Conservation (phyloP, 2,888 invertebrate species). For the Nephrotoma flavescens region DNA sequence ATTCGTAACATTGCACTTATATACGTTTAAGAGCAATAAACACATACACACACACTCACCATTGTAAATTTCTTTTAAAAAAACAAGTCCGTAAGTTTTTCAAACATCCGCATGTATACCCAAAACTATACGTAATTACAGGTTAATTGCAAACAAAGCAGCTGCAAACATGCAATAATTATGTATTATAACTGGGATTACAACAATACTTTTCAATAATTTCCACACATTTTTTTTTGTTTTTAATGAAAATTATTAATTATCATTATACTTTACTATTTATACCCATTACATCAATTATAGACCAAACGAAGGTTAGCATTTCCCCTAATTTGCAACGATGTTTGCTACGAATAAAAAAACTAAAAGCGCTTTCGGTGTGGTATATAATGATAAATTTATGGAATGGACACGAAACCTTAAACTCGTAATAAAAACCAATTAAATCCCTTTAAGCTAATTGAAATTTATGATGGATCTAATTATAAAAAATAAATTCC, state of each 20-base stretch:
- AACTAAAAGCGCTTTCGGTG: neutral
- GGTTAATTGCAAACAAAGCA: neutral
- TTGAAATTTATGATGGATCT: conserved; percentile 4
- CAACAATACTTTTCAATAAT: neutral
- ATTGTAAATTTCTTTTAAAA: too few relatives aligned
- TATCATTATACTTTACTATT: neutral
- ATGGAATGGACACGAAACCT: neutral
- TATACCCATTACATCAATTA: neutral
- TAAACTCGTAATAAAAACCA: neutral
- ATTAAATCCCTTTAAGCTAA: conserved; percentile 3
- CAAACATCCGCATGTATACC: too few relatives aligned
- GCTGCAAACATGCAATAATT: neutral
- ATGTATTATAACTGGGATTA: neutral
- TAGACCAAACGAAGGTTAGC: neutral
- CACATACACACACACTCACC: too few relatives aligned
- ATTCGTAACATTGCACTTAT: too few relatives aligned
- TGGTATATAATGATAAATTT: neutral
- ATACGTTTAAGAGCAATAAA: too few relatives aligned
- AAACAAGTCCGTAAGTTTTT: too few relatives aligned
- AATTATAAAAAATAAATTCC: neutral
- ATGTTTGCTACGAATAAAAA: neutral
- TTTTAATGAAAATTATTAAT: neutral
- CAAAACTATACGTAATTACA: neutral
- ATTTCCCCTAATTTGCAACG: neutral
- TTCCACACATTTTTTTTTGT: neutral